phyloP scores from a whole-genome alignment of 2,888 invertebrate genomes.

The Cheilosia urbana region DNA sequence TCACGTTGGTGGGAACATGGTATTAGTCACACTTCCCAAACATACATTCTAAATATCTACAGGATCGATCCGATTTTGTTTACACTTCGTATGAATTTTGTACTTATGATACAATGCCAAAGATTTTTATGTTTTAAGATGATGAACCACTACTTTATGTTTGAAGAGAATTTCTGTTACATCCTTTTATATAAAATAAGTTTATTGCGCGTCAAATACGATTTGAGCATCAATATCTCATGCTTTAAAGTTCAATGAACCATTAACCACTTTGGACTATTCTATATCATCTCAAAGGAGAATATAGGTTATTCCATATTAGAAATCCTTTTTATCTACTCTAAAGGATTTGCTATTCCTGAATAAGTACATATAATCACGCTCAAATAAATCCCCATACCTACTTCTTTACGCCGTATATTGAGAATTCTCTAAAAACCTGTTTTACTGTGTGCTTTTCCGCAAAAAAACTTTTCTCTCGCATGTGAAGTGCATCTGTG shows the following conservation, averaged over 20 bases:
- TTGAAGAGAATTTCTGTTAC: too few species aligned
- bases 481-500: constrained; percentile 15
- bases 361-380: constrained; percentile 41
- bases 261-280: constrained; percentile 14
- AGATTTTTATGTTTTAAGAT: too few species aligned
- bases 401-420: neutral
- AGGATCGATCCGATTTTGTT: too few species aligned
- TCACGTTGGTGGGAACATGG: too few species aligned
- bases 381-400: constrained; percentile 30
- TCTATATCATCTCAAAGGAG: constrained; percentile 11
- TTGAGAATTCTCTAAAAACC: constrained; percentile 3
- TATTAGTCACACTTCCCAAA: too few species aligned
- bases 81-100: too few species aligned
- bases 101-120: too few species aligned
- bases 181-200: too few species aligned
- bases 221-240: neutral
- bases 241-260: constrained; percentile 8
- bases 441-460: constrained; percentile 9
- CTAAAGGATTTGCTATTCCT: constrained; percentile 29
- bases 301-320: constrained; percentile 4
- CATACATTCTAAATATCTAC: too few species aligned
- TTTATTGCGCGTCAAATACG: too few species aligned
- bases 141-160: too few species aligned
- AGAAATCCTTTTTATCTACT: constrained; percentile 24
- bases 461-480: constrained; percentile 32